phyloP scores from a whole-genome alignment of 2,113 vertebrate genomes.

The Nansenia antarctica region DNA sequence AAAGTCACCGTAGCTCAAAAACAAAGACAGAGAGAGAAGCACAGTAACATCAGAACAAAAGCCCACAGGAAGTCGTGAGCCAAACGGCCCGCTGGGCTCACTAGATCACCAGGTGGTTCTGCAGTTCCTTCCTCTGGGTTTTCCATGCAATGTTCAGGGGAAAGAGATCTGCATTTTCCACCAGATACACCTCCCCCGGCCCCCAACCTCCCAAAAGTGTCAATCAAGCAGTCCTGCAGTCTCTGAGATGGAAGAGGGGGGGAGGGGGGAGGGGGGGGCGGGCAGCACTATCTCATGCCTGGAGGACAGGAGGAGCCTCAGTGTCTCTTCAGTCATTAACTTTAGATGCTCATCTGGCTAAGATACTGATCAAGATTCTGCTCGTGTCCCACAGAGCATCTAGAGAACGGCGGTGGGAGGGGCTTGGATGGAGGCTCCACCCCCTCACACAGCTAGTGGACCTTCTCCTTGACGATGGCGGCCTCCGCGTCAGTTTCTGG shows the following conservation, averaged over 20 bases:
- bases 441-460: constrained; percentile 59
- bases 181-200: constrained; percentile 50
- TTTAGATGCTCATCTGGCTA: neutral
- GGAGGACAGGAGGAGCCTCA: constrained; percentile 23
- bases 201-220: constrained; percentile 36
- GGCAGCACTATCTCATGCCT: constrained; percentile 32
- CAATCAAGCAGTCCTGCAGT: constrained; percentile 49
- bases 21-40: constrained; percentile 40
- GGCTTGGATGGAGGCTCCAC: constrained; percentile 5
- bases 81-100: constrained; percentile 4
- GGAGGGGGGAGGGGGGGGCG: constrained; percentile 25
- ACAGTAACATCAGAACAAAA: constrained; percentile 32
- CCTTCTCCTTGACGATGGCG: constrained; percentile 63
- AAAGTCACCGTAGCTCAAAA: constrained; percentile 50
- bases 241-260: constrained; percentile 28
- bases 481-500: constrained; percentile 61
- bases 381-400: constrained; percentile 30
- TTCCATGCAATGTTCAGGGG: constrained; percentile 68
- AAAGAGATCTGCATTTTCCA: too few species aligned
- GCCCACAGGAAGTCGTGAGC: constrained; percentile 20
- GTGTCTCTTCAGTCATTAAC: constrained; percentile 30
- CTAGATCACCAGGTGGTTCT: neutral
- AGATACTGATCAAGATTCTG: constrained; percentile 48
- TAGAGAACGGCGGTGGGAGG: neutral
- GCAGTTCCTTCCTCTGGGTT: constrained; percentile 30